A percentile compares a stretch with the other conserved stretches of the same genome.
These are phyloP conservation scores for Acholoe squamosa DNA, from an alignment of 2,888 invertebrate genomes.

Conservation along the genomic window DNA sequence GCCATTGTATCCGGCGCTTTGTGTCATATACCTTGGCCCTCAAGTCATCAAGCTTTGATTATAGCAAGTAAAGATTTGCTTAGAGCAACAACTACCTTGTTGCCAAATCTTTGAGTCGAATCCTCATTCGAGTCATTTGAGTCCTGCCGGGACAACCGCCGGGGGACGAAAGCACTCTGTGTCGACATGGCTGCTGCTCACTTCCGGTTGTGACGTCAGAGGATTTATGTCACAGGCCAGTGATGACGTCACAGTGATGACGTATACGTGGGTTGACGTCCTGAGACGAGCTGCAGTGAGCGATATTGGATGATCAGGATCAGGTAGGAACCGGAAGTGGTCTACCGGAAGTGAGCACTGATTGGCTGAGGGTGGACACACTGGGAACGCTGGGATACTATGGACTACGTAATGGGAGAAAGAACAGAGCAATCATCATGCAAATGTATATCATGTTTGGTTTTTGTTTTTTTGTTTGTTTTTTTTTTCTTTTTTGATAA, in stretches of 20 bases:
- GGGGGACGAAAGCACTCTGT: constrained; percentile 46
- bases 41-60: neutral
- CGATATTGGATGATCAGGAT: neutral
- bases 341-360: constrained; percentile 33
- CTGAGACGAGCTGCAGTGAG: neutral
- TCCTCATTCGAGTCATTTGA: constrained; percentile 37
- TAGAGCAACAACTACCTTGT: constrained; percentile 49
- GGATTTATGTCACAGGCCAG: neutral
- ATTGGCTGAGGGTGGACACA: neutral
- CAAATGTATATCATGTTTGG: too few relatives aligned
- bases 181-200: constrained; percentile 25
- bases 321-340: constrained; percentile 12
- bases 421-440: neutral
- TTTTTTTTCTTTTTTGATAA: neutral
- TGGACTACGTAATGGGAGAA: neutral
- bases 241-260: constrained; percentile 29
- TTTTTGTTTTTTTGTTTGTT: too few relatives aligned
- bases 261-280: neutral
- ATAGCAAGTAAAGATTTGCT: neutral
- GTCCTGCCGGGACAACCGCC: constrained; percentile 7
- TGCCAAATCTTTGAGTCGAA: constrained; percentile 14
- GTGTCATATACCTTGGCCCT: too few relatives aligned
- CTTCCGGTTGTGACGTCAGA: constrained; percentile 51
- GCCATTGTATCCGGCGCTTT: too few relatives aligned
- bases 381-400: neutral